A percentile compares a stretch with the other conserved stretches of the same genome.
Evolutionary conservation across 2,113 vertebrate species (phyloP).

Genomic region (Gymnorhina tibicen): DNA sequence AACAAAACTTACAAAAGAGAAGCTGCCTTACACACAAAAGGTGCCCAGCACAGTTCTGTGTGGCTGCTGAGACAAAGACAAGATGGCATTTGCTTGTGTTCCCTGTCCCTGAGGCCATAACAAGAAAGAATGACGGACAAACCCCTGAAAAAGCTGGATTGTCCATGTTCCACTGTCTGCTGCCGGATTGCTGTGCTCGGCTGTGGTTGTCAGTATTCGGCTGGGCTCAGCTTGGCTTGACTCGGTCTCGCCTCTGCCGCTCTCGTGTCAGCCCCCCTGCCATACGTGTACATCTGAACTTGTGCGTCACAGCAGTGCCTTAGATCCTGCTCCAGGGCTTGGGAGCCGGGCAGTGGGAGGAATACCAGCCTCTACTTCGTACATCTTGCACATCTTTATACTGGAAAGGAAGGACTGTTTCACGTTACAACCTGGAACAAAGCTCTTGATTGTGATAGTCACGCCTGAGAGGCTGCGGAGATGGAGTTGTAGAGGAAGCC

Average conservation of each 20-base stretch:
- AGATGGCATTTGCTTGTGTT: fast-evolving
- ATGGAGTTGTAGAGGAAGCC: not conserved
- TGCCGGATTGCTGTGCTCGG: fast-evolving
- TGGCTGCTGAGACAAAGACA: not conserved
- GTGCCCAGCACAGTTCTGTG: not conserved
- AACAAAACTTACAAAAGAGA: not conserved
- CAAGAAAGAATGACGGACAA: not conserved
- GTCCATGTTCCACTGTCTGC: not conserved
- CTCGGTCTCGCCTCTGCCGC: fast-evolving
- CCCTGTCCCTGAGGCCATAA: fast-evolving
- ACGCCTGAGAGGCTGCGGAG: not conserved
- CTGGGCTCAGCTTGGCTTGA: fast-evolving
- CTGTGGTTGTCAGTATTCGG: not conserved
- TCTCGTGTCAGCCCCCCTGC: not conserved
- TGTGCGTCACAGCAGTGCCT: fast-evolving
- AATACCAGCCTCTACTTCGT: not conserved
- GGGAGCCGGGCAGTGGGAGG: not conserved
- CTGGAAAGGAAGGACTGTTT: not conserved
- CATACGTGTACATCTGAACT: not conserved
- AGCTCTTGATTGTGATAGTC: not conserved
- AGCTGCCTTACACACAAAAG: not conserved
- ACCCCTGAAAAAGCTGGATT: not conserved
- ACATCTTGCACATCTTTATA: not conserved
- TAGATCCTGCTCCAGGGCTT: not conserved
- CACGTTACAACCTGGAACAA: not conserved